These are phyloP conservation scores for Nautilus pompilius DNA, from an alignment of 1,140 invertebrate species.

Conservation along the genomic window DNA sequence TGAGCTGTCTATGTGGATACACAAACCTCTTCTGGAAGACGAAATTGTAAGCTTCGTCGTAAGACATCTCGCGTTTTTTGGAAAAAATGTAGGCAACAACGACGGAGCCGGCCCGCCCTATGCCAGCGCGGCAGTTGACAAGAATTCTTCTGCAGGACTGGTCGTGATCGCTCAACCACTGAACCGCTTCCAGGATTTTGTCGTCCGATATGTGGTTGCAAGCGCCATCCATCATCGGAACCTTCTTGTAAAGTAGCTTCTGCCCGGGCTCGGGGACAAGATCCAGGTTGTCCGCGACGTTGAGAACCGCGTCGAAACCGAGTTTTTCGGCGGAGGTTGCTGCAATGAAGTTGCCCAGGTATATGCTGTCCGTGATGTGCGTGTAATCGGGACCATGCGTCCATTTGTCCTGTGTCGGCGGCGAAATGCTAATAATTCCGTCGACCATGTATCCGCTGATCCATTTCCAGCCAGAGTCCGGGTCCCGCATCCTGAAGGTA, in stretches of 20 bases:
- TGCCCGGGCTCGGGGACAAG: conserved; percentile 10
- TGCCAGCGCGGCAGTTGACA: conserved; percentile 21
- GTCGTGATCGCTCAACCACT: conserved; percentile 14
- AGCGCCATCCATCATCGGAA: conserved; percentile 5
- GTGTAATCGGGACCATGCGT: conserved; percentile 13
- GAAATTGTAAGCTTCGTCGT: conserved; percentile 18
- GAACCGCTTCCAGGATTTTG: conserved; percentile 10
- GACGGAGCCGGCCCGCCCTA: conserved; percentile 23
- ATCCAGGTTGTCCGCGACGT: conserved; percentile 19
- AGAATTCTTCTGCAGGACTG: conserved; percentile 11
- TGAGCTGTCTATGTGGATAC: conserved; percentile 20
- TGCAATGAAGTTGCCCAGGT: conserved; percentile 29
- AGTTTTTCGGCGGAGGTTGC: conserved; percentile 14
- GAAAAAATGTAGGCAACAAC: conserved; percentile 21
- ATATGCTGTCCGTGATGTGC: conserved; percentile 6
- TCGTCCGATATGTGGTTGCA: conserved; percentile 6
- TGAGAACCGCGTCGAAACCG: conserved; percentile 21
- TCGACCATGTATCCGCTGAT: conserved; percentile 5
- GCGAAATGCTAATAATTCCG: conserved; percentile 8
- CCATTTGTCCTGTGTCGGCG: conserved; percentile 12
- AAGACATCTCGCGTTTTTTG: conserved; percentile 11
- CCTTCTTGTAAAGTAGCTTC: conserved; percentile 18
- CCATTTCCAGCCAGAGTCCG: conserved; percentile 11
- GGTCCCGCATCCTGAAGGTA: conserved; percentile 9
- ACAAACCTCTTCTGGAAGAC: conserved; percentile 20